These are phyloP conservation scores for Cliona cf. orientalis DNA, from an alignment of 37 sponge, comb jelly and placozoan species.

Conservation along the genomic window DNA sequence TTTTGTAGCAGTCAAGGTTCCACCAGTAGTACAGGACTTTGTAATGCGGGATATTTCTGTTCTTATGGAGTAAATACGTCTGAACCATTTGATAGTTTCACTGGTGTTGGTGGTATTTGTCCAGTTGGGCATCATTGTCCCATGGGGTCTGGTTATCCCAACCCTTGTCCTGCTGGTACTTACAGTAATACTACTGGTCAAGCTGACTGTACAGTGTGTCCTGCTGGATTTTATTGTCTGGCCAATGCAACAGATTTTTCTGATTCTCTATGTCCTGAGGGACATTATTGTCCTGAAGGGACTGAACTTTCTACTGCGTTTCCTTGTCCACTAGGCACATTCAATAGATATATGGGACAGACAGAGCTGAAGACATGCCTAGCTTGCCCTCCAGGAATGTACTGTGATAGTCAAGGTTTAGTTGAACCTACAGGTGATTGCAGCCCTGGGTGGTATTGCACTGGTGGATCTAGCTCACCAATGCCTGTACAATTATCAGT, in stretches of 20 bases:
- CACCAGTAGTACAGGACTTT: background rate
- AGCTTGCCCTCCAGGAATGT: background rate
- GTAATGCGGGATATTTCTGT: background rate
- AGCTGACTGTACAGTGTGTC: background rate
- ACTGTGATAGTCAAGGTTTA: background rate
- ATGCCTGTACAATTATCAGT: too few species aligned
- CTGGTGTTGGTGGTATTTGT: background rate
- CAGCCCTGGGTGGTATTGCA: background rate
- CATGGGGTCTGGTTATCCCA: background rate
- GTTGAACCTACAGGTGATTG: background rate
- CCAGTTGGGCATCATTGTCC: background rate
- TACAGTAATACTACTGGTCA: background rate
- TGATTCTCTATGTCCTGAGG: background rate
- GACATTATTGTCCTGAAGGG: slow-evolving; percentile 3
- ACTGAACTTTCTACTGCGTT: background rate
- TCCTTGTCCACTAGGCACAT: background rate
- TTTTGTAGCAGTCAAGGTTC: background rate
- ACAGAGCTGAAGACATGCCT: background rate
- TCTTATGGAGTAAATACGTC: background rate
- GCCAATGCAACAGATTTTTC: too few species aligned
- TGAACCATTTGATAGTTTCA: background rate
- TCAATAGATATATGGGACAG: background rate
- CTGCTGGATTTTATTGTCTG: background rate
- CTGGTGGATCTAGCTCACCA: background rate
- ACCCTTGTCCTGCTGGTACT: background rate